Percentiles rank a stretch among this genome's conserved stretches.
phyloP scores from a whole-genome alignment of 1,140 invertebrate species.

The Cylas formicarius region DNA sequence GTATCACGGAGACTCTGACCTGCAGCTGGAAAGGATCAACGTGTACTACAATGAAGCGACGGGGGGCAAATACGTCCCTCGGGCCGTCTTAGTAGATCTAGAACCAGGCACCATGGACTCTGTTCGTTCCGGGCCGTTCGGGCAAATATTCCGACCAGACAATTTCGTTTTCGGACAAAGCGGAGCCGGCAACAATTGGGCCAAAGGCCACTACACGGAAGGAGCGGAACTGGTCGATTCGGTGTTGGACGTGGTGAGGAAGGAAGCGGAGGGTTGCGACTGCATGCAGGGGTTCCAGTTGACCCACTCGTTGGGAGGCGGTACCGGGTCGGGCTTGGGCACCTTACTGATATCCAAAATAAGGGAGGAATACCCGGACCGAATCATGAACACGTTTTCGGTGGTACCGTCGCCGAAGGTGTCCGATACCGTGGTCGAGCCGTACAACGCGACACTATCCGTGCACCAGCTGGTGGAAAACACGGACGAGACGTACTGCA shows the following conservation, averaged over 20 bases:
- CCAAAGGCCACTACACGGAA: conserved; percentile 87
- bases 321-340: conserved; percentile 85
- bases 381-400: conserved; percentile 89
- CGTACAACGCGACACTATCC: conserved; percentile 75
- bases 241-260: conserved; percentile 71
- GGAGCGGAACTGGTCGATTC: conserved; percentile 69
- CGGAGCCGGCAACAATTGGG: conserved; percentile 80
- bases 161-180: conserved; percentile 82
- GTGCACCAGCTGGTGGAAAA: conserved; percentile 78
- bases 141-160: conserved; percentile 76
- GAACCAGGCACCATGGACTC: conserved; percentile 95
- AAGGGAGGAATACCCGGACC: conserved; percentile 77
- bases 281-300: conserved; percentile 78
- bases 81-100: conserved; percentile 84
- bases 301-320: conserved; percentile 75
- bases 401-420: conserved; percentile 77
- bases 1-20: conserved; percentile 73
- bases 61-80: conserved; percentile 84
- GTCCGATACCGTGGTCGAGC: conserved; percentile 74
- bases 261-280: conserved; percentile 67
- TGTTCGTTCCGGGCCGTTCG: conserved; percentile 79
- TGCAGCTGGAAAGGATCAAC: conserved; percentile 79
- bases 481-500: conserved; percentile 77
- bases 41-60: conserved; percentile 89
- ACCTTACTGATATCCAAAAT: conserved; percentile 80